phyloP scores from a whole-genome alignment of 2,113 vertebrate genomes.

The Seriola aureovittata region DNA sequence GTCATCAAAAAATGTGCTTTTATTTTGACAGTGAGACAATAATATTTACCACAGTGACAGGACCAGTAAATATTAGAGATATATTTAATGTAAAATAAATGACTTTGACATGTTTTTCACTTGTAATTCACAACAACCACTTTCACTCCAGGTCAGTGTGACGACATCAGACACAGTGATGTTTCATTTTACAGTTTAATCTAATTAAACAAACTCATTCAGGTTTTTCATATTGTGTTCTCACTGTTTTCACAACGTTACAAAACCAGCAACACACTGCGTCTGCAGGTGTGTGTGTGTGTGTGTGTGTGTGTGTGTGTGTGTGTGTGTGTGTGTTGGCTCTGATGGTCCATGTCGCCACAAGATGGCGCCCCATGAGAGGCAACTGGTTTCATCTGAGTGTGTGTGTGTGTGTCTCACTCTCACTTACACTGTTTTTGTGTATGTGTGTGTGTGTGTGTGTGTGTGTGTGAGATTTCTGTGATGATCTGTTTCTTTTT shows the following conservation, averaged over 20 bases:
- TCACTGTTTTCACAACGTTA: not conserved
- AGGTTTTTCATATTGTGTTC: no score
- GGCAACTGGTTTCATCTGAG: slow-evolving; percentile 11
- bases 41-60: no score
- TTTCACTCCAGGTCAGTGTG: no score
- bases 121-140: no score
- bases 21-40: no score
- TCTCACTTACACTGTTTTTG: not conserved
- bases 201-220: no score
- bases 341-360: not conserved
- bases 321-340: slow-evolving; percentile 8
- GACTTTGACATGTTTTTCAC: no score
- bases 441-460: not conserved
- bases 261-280: not conserved
- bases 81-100: no score
- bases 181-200: no score
- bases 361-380: slow-evolving; percentile 73
- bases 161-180: no score
- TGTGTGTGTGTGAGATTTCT: slow-evolving; percentile 1
- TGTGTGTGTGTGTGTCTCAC: slow-evolving; percentile 11
- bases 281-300: not conserved
- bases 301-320: not conserved
- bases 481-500: slow-evolving; percentile 14
- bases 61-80: no score
- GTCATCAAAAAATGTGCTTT: no score